phyloP scores from a whole-genome alignment of 2,113 vertebrate genomes.

The Gymnarchus niloticus region DNA sequence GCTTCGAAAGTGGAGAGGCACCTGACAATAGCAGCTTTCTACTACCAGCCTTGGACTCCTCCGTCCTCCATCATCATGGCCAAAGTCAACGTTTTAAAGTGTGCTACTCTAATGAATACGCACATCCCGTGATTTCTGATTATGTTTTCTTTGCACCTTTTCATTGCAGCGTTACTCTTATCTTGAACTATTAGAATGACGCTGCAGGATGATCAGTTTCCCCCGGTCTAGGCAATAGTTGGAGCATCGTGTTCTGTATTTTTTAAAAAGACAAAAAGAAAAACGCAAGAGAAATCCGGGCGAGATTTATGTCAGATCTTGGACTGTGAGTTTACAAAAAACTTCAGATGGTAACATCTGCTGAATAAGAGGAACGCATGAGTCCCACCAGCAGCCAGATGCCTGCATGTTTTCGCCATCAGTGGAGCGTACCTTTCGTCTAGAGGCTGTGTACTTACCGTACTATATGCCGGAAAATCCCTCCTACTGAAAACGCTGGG shows the following conservation, averaged over 20 bases:
- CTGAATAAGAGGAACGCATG: slow-evolving; percentile 28
- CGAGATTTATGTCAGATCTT: neutral
- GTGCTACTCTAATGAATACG: neutral
- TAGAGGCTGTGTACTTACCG: neutral
- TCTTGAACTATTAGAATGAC: too few relatives aligned
- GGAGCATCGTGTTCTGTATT: neutral
- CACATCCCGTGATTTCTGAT: neutral
- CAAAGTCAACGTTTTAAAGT: neutral
- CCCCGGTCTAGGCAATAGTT: neutral
- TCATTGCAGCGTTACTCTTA: too few relatives aligned
- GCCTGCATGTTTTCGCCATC: slow-evolving; percentile 48
- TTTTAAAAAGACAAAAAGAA: neutral
- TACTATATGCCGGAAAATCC: neutral
- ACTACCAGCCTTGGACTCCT: neutral
- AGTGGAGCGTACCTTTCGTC: slow-evolving; percentile 33
- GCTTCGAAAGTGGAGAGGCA: neutral
- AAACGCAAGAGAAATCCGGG: neutral
- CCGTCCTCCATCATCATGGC: neutral
- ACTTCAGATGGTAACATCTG: slow-evolving; percentile 25
- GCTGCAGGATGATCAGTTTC: neutral
- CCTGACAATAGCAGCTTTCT: neutral
- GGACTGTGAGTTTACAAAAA: neutral
- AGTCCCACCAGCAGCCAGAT: slow-evolving; percentile 21
- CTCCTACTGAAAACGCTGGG: neutral
- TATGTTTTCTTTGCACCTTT: neutral